Base-by-base conservation (phyloP, 92 coral and sea anemone genomes). In the Palythoa caribaeorum region DNA sequence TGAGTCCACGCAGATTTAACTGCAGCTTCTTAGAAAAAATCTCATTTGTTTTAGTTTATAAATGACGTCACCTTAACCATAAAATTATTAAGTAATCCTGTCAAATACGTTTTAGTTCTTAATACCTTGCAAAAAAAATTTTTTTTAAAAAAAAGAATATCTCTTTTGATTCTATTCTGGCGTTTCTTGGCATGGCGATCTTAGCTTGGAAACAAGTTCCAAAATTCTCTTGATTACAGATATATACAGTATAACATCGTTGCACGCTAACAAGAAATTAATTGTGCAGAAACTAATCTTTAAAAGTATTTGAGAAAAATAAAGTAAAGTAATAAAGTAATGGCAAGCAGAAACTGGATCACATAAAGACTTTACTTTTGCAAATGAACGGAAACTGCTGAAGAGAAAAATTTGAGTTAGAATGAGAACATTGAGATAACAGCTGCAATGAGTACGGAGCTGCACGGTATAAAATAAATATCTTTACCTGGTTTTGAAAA, bases 401-500 rank as follows among this genome's bases (percentile, higher is more conserved):
- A 70, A 70, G 36, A 35, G 75, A 15, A 35, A 28, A 70, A 70
- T 5, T 28, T 12, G 44, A 36, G 40, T 35, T 9, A 17, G 5
- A 65, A 65, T 12, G 13, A 3, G 17, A 38, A 36, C 2, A 10
- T 9, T 36, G n/a, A 20, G 36, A 19, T 68, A 36, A 66, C 76
- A 81, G 76, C 86, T 66, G 76, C 19, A 1, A 11, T 3, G 37
- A 3, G 12, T n/a, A 13, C 7, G 37, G 71, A 38, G 39, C 35
- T 62, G 57, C 73, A 48, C 36, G 11, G 62, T 47, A 65, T 36
- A 66, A 66, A 81, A 28, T 15, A 38, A 71, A 65, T 66, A 19
- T 47, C 37, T 35, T 68, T 65, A 75, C 86, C 66, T 21, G 73
- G 17, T 81, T 80, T 47, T 16, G 20, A 52, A 81, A 60, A 21